Conservation (phyloP, 2,888 invertebrate species). For the Furcula furcula region DNA sequence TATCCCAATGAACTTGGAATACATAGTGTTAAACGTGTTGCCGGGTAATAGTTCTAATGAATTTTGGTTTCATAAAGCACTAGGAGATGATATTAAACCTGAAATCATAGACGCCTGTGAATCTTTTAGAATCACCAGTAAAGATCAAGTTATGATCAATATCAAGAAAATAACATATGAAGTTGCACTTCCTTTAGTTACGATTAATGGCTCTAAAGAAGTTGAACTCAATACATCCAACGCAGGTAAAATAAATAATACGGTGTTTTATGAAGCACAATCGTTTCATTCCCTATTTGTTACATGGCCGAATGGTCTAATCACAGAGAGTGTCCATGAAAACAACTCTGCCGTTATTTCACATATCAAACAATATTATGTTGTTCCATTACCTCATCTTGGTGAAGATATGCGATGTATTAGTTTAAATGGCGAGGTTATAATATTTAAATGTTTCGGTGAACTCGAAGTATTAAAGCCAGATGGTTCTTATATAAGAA, state of each 20-base stretch:
- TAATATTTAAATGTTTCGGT: conserved; percentile 56
- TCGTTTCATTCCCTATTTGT: conserved; percentile 53
- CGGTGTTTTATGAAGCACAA: conserved; percentile 29
- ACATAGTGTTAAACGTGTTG: conserved; percentile 50
- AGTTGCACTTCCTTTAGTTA: conserved; percentile 21
- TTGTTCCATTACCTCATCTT: conserved; percentile 24
- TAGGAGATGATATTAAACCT: conserved; percentile 43
- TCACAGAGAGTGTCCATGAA: conserved; percentile 63
- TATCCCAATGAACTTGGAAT: conserved; percentile 65
- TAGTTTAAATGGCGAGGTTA: conserved; percentile 65
- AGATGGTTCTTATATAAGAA: conserved; percentile 56
- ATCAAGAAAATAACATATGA: conserved; percentile 53
- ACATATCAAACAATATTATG: conserved; percentile 64
- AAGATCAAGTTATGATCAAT: conserved; percentile 59
- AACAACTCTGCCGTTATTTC: conserved; percentile 51
- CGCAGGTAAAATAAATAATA: conserved; percentile 18
- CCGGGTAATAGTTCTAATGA: conserved; percentile 58
- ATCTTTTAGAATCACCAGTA: conserved; percentile 61
- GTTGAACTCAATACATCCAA: conserved; percentile 12
- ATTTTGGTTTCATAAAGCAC: conserved; percentile 63
- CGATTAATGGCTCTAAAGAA: conserved; percentile 30
- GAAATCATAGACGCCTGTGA: conserved; percentile 47
- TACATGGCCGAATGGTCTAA: conserved; percentile 71
- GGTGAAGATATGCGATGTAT: conserved; percentile 66
- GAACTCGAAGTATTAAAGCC: conserved; percentile 56